These are phyloP conservation scores for Astyanax mexicanus DNA, from an alignment of 2,797 vertebrate genomes.

Conservation along the genomic window DNA sequence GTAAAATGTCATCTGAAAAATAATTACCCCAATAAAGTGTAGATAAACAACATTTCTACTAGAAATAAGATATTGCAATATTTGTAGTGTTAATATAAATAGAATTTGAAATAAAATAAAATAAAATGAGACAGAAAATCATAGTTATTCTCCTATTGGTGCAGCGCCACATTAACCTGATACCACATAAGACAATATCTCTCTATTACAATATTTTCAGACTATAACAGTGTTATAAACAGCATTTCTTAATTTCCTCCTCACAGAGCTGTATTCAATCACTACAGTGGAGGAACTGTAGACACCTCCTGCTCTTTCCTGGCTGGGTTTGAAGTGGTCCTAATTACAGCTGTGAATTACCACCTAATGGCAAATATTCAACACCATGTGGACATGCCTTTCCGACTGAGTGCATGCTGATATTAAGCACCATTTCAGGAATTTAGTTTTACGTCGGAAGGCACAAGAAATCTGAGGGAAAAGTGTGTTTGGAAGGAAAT, in stretches of 20 bases:
- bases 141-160: no score
- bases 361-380: conserved; percentile 17
- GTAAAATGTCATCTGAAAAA: no score
- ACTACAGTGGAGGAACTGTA: background rate
- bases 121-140: no score
- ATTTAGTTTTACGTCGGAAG: background rate
- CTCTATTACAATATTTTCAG: no score
- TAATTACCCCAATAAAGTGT: no score
- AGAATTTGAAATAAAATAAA: no score
- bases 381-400: background rate
- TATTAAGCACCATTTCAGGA: conserved; percentile 14
- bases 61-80: no score
- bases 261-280: background rate
- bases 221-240: no score
- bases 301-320: conserved; percentile 6
- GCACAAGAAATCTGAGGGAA: background rate
- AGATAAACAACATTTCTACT: no score
- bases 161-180: no score
- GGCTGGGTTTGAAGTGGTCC: conserved; percentile 5
- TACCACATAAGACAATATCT: no score
- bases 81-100: no score
- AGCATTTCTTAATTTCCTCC: background rate
- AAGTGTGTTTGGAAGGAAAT: background rate
- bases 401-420: background rate
- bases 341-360: conserved; percentile 22